phyloP scores from a whole-genome alignment of 2,888 invertebrate genomes.

The Ophonus ardosiacus region DNA sequence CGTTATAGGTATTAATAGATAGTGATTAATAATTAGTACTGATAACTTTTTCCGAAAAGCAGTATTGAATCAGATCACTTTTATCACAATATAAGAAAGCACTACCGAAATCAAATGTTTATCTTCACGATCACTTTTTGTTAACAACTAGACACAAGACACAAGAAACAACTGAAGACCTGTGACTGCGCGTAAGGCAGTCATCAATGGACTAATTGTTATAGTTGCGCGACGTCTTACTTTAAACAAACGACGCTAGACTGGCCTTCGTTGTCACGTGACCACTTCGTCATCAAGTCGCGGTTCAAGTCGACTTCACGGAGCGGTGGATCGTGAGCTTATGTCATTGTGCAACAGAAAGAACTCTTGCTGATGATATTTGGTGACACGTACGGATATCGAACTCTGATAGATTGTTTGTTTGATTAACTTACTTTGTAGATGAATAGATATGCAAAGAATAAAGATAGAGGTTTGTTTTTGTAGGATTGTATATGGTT shows the following conservation, averaged over 20 bases:
- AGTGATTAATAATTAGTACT: slow-evolving; percentile 7
- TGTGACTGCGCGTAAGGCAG: slow-evolving; percentile 9
- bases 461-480: too few relatives aligned
- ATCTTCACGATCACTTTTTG: not conserved
- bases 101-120: not conserved
- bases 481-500: too few relatives aligned
- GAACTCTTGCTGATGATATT: slow-evolving; percentile 51
- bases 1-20: slow-evolving; percentile 28
- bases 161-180: not conserved
- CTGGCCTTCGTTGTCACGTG: slow-evolving; percentile 63
- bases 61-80: not conserved
- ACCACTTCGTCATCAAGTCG: slow-evolving; percentile 25
- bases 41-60: not conserved
- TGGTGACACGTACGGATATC: slow-evolving; percentile 15
- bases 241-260: slow-evolving; percentile 55
- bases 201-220: slow-evolving; percentile 62
- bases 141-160: not conserved
- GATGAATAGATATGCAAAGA: not conserved
- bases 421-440: not conserved
- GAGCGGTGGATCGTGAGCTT: slow-evolving; percentile 33
- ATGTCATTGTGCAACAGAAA: slow-evolving; percentile 39
- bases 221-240: slow-evolving; percentile 53
- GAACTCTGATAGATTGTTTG: slow-evolving; percentile 6
- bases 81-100: not conserved
- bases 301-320: not conserved